Percentiles rank a stretch among this genome's conserved stretches.
phyloP scores from a whole-genome alignment of 2,113 vertebrate genomes.

The Corydoras maculifer region DNA sequence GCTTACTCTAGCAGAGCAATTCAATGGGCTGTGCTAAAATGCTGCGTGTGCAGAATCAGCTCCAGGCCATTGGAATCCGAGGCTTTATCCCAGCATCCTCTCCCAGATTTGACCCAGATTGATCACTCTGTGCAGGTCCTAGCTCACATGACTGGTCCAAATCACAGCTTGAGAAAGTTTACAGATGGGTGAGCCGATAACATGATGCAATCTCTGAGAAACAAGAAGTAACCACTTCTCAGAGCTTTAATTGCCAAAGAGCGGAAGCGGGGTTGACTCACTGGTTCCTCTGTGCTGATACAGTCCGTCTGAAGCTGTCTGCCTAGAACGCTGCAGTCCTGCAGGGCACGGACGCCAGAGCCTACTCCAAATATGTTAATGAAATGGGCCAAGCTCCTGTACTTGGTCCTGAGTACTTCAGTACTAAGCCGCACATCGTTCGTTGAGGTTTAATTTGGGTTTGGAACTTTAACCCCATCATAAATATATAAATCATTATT shows the following conservation, averaged over 20 bases:
- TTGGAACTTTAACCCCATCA: no score
- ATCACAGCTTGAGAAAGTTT: not conserved
- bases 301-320: constrained; percentile 42
- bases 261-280: constrained; percentile 56
- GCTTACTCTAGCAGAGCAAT: constrained; percentile 59
- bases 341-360: constrained; percentile 34
- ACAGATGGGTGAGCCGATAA: not conserved
- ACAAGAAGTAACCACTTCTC: constrained; percentile 38
- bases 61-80: constrained; percentile 50
- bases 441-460: no score
- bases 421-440: no score
- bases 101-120: not conserved
- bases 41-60: constrained; percentile 55
- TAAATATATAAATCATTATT: not conserved
- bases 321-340: constrained; percentile 45
- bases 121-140: constrained; percentile 5
- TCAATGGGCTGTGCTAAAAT: constrained; percentile 56
- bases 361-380: no score
- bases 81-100: constrained; percentile 37
- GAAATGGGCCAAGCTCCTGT: no score
- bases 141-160: not conserved
- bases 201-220: not conserved
- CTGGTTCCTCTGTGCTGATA: constrained; percentile 44
- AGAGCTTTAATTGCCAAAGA: constrained; percentile 50
- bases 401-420: no score